These are phyloP conservation scores for Clarias magur DNA, from an alignment of 2,113 vertebrate species.

Conservation along the genomic window DNA sequence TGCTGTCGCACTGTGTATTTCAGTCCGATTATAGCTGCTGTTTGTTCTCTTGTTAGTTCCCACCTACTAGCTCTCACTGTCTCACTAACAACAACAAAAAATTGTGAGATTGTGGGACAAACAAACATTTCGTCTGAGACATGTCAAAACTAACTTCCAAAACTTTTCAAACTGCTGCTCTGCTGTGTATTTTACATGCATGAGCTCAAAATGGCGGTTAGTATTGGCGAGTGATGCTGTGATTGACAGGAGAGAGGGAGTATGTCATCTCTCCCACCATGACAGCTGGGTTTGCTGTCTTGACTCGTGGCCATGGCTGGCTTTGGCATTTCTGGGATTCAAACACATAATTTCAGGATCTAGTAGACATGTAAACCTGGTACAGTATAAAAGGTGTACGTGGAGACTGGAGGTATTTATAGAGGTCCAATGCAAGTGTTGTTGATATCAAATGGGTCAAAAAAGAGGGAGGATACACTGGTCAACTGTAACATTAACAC, in stretches of 20 bases:
- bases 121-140: background rate
- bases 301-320: background rate
- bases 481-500: too few species aligned
- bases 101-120: background rate
- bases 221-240: background rate
- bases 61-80: too few species aligned
- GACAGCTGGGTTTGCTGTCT: background rate
- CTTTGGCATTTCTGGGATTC: too few species aligned
- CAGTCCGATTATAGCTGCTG: background rate
- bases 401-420: too few species aligned
- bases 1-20: background rate
- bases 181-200: background rate
- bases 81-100: too few species aligned
- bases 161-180: background rate
- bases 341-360: too few species aligned
- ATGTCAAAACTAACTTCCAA: background rate
- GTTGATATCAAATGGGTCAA: background rate
- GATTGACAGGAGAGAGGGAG: background rate
- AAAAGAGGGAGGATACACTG: background rate
- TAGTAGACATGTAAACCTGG: too few species aligned
- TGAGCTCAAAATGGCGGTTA: background rate
- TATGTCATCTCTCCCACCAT: background rate
- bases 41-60: background rate
- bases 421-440: too few species aligned
- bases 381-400: too few species aligned